Evolutionary conservation across 2,888 invertebrate genomes (phyloP), one percentile per base, ranked within the genome.

Genomic region (Eremobia ochroleuca): DNA sequence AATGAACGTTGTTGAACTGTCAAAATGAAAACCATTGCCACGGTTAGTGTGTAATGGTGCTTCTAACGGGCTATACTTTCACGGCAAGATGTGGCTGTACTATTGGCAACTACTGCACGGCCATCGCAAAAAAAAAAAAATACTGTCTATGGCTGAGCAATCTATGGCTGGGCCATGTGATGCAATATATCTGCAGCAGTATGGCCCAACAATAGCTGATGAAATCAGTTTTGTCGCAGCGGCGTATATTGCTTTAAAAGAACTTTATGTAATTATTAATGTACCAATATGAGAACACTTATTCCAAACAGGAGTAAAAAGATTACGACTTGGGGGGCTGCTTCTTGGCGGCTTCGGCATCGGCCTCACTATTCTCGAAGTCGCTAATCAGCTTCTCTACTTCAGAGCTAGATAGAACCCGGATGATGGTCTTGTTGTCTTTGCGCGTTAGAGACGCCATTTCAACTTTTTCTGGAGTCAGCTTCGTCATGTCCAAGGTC

Each of bases 401-500:
- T 94, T 99, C 99, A 43, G 97, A 94, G 79, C 97, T 98, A 59
- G 98, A 97, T 76, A 99, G 96, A 88, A 99, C 98, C 91, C 97
- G 97, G 88, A 98, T 99, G 66, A 98, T 97, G 0, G 99, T 99
- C 93, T 98, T 98, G 85, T 98, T 97, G 91, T 98, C 97, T 85
- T 98, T 97, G 74, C 99, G 97, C 15, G 98, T 98, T 73, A 99
- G 95, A 0, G 99, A 99, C 0, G 99, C 99, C 98, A 99, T 98
- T 97, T 99, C 99, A 59, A 74, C 77, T 97, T 99, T 99, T 88
- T 99, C 99, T 8, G 99, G 98, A 58, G 99, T 99, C 55, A 99
- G 97, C 95, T 99, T 99, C 25, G 99, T 99, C 97, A 99, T 99
- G 93, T 99, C 99, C 90, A 99, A 97, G n/a, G 99, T 99, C 97